Evolutionary conservation across 2,113 vertebrate genomes (phyloP).

Genomic region (Erythrocebus patas): DNA sequence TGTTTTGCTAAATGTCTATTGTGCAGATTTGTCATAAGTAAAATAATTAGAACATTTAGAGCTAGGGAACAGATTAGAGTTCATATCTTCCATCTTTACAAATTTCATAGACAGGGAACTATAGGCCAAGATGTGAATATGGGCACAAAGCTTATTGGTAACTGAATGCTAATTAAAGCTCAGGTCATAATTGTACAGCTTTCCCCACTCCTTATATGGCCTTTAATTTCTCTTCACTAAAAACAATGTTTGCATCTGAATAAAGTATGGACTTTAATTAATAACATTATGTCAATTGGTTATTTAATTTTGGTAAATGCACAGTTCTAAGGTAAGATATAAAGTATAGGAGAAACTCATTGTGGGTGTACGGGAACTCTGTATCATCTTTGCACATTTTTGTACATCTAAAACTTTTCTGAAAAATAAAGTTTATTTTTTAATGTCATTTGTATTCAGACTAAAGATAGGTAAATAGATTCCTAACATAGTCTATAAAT

Average conservation of each 20-base stretch:
- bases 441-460: background rate
- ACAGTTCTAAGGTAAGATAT: background rate
- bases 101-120: background rate
- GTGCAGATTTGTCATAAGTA: background rate
- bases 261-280: background rate
- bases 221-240: background rate
- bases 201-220: background rate
- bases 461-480: slow-evolving; percentile 10
- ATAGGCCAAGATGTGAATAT: background rate
- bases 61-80: background rate
- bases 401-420: background rate
- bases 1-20: background rate
- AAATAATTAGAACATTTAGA: background rate
- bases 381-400: background rate
- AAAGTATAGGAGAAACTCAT: background rate
- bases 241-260: background rate
- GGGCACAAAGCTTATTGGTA: background rate
- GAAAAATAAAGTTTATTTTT: background rate
- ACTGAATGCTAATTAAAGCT: background rate
- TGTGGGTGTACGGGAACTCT: background rate
- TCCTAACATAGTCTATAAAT: background rate
- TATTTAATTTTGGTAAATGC: background rate
- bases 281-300: background rate
- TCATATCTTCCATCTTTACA: background rate
- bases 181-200: background rate